These are phyloP conservation scores for Etia nguti DNA, from an alignment of 2,113 vertebrate species.

Conservation along the genomic window DNA sequence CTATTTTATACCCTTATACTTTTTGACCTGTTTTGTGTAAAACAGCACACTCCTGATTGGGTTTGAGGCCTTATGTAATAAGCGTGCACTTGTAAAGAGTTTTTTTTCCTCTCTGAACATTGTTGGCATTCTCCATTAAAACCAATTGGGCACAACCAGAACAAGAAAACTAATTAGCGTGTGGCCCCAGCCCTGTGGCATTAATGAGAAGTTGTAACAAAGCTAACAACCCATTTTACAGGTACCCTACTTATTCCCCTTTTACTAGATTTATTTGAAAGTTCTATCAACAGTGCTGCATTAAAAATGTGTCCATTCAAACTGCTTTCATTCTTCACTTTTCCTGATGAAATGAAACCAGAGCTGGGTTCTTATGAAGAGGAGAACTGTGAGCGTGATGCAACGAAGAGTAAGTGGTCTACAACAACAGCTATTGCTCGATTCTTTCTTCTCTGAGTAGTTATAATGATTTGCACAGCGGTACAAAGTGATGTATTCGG, in stretches of 20 bases:
- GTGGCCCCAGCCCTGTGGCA: background rate
- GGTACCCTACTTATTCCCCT: background rate
- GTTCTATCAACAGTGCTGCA: background rate
- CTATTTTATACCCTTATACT: background rate
- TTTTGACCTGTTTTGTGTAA: background rate
- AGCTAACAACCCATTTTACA: slow-evolving; percentile 32
- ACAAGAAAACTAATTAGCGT: slow-evolving; percentile 29
- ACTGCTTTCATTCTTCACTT: slow-evolving; percentile 8
- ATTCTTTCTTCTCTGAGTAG: background rate
- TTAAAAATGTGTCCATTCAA: slow-evolving; percentile 3
- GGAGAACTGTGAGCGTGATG: background rate
- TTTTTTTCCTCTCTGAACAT: background rate
- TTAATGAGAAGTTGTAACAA: slow-evolving; percentile 28
- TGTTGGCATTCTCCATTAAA: slow-evolving; percentile 19
- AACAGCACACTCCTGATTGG: background rate
- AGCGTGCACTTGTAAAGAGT: background rate
- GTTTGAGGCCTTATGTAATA: background rate
- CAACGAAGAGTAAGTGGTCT: background rate
- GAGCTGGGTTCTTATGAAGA: background rate
- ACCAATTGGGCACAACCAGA: slow-evolving; percentile 20
- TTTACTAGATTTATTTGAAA: slow-evolving; percentile 18
- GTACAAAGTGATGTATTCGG: background rate
- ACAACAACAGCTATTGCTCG: background rate
- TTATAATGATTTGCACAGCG: background rate
- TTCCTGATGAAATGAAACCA: background rate